phyloP scores from a whole-genome alignment of 2,797 vertebrate species.

The Adelosebastes latens region DNA sequence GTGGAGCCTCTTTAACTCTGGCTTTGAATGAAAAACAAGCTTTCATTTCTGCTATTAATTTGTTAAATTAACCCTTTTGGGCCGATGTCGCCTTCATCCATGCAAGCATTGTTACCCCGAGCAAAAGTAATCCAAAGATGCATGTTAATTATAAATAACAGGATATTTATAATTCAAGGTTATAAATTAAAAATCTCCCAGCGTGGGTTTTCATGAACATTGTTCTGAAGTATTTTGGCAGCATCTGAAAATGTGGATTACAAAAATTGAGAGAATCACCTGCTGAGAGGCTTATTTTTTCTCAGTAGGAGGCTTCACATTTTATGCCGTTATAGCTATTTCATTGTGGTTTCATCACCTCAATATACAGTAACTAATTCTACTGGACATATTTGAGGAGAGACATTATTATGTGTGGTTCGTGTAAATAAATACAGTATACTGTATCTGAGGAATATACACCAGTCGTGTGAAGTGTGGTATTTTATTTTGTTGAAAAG shows the following conservation, averaged over 20 bases:
- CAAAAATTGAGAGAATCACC: conserved; percentile 3
- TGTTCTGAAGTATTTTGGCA: background rate
- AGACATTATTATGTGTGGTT: background rate
- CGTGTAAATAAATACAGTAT: background rate
- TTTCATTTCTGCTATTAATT: background rate
- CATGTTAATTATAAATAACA: background rate
- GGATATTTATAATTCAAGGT: background rate
- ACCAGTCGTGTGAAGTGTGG: background rate
- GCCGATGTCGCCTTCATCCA: background rate
- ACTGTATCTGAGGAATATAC: background rate
- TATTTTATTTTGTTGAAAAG: background rate
- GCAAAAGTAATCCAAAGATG: conserved; percentile 2
- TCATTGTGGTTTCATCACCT: conserved; percentile 46
- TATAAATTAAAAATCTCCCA: background rate
- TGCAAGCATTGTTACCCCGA: background rate
- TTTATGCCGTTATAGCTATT: background rate
- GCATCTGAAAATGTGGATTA: background rate
- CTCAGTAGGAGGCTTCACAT: background rate
- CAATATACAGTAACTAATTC: background rate
- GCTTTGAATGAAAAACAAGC: background rate
- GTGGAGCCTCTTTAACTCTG: background rate
- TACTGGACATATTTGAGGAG: background rate
- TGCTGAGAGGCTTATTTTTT: conserved; percentile 18
- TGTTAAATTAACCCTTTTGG: background rate
- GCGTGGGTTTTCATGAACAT: background rate